Conservation (phyloP, 2,888 invertebrate genomes). For the Eristalis pertinax region DNA sequence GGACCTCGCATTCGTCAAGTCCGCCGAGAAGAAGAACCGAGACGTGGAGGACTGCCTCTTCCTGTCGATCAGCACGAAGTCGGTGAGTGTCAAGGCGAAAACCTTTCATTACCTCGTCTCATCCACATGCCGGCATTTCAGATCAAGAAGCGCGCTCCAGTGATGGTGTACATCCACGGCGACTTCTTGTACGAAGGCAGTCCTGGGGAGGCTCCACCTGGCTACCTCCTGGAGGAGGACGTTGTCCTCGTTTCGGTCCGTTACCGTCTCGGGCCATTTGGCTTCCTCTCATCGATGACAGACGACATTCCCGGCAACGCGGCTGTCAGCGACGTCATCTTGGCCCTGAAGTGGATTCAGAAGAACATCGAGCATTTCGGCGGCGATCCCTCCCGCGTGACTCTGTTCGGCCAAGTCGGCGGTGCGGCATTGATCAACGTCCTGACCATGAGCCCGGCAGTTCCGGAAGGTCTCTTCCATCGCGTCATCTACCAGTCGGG, state of each 20-base stretch:
- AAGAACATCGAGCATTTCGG: constrained; percentile 82
- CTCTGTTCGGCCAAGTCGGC: constrained; percentile 83
- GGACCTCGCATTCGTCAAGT: constrained; percentile 73
- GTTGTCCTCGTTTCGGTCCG: constrained; percentile 82
- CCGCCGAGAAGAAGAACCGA: constrained; percentile 73
- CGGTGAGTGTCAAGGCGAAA: constrained; percentile 74
- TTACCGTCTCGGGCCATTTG: constrained; percentile 83
- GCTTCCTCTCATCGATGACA: constrained; percentile 82
- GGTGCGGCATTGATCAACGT: constrained; percentile 82
- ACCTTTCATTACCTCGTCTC: not conserved
- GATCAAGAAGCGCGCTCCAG: constrained; percentile 77
- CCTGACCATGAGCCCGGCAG: constrained; percentile 81
- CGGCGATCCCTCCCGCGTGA: constrained; percentile 82
- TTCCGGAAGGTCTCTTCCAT: constrained; percentile 82
- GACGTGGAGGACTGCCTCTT: constrained; percentile 79
- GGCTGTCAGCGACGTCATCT: constrained; percentile 82
- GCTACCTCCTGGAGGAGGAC: constrained; percentile 81
- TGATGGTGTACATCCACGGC: constrained; percentile 82
- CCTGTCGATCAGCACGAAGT: constrained; percentile 77
- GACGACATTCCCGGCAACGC: constrained; percentile 83
- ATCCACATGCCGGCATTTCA: constrained; percentile 44
- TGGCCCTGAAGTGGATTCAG: constrained; percentile 83
- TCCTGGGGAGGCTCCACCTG: constrained; percentile 78
- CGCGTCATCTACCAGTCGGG: constrained; percentile 83
- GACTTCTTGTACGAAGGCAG: constrained; percentile 81